Base-by-base conservation (phyloP, 2,888 invertebrate species). In the Zaprionus obscuricornis region DNA sequence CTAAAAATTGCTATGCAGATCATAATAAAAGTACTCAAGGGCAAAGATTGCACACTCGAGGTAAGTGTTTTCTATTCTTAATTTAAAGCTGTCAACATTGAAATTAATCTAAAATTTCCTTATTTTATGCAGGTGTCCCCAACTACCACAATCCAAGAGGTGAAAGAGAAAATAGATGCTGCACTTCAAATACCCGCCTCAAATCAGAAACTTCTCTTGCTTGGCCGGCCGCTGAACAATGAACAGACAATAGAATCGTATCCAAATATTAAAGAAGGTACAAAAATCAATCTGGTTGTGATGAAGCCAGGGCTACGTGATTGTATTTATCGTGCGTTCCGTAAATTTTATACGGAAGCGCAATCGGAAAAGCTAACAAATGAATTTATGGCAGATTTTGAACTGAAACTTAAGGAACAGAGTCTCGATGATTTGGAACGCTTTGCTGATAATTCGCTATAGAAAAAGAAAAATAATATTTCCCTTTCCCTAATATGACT, bases 201-300 rank as follows among this genome's bases (percentile, higher is more conserved):
- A 27, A 93, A 94, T 82, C 95, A 95, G 87, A 95, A 94, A 74
- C 89, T 96, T 37, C 90, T 96, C 10, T 90, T 94, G n/a, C 90
- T 93, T 3, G 96, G 96, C 1, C 93, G 94, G 75, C 92, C 95
- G 1, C 90, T 96, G 46, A 91, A 93, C 83, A 95, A 96, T 84
- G 94, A 95, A 39, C 94, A 94, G 82, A 92, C 92, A 4, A 90
- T 96, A 36, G 91, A 92, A 31, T 93, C 93, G 34, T 96, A 96
- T 88, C 93, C 94, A 3, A 92, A 92, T 66, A 94, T 96, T 24
- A 94, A 94, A 88, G 94, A 95, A 62, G 95, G 95, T 1, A 92
- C 94, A 10, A 96, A 94, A 88, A 86, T 96, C 34, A 94, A 94
- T 85, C 90, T 96, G 57, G 91, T 95, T 17, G 92, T 95, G 2